A percentile compares a stretch with the other conserved stretches of the same genome.
Evolutionary conservation across 2,888 invertebrate species (phyloP).

Genomic region (Euclidia mi): DNA sequence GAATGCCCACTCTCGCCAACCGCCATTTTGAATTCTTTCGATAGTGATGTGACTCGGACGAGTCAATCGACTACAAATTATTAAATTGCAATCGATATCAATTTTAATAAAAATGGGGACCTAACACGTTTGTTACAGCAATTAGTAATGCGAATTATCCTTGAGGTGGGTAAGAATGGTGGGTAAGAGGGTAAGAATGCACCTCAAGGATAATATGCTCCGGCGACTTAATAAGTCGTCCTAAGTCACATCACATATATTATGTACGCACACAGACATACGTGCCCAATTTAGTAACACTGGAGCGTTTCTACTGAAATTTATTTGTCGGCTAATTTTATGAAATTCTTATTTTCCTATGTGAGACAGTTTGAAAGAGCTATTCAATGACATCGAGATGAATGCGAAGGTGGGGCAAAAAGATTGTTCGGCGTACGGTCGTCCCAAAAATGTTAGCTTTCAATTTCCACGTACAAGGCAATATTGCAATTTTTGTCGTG

Average conservation of each 20-base stretch:
- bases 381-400: slow-evolving; percentile 28
- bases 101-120: no score
- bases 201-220: slow-evolving; percentile 19
- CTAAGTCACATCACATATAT: slow-evolving; percentile 19
- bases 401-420: slow-evolving; percentile 26
- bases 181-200: no score
- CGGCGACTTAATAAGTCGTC: slow-evolving; percentile 25
- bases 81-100: no score
- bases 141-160: slow-evolving; percentile 46
- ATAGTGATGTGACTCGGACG: no score
- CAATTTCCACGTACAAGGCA: slow-evolving; percentile 30
- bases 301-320: slow-evolving; percentile 3
- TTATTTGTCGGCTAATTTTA: slow-evolving; percentile 11
- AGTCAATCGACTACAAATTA: no score
- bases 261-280: slow-evolving; percentile 11
- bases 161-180: no score
- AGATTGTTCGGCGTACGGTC: slow-evolving; percentile 30
- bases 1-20: no score
- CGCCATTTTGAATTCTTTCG: no score
- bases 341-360: slow-evolving; percentile 21
- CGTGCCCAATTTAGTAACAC: neutral
- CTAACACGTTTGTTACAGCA: slow-evolving; percentile 40
- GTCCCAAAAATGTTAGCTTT: slow-evolving; percentile 30
- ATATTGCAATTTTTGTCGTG: slow-evolving; percentile 27
- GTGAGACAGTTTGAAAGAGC: slow-evolving; percentile 30